Evolutionary conservation across 2,888 invertebrate species (phyloP).

Genomic region (Cactoblastis cactorum): DNA sequence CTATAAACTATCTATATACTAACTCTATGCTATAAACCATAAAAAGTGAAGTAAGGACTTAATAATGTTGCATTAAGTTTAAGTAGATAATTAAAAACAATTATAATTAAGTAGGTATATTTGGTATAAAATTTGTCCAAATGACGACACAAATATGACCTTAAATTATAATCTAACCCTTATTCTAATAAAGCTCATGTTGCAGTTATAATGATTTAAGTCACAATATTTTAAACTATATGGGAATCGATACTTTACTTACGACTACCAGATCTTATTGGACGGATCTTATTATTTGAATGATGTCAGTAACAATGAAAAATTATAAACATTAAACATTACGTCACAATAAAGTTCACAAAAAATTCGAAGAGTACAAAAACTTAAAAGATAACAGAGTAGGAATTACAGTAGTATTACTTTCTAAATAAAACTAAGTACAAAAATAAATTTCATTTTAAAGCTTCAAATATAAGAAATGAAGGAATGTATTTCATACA

Average conservation of each 20-base stretch:
- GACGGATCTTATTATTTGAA: constrained; percentile 2
- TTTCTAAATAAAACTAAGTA: constrained; percentile 9
- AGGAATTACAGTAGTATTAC: not conserved
- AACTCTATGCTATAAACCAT: no score
- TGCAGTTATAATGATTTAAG: constrained; percentile 39
- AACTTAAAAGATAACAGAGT: not conserved
- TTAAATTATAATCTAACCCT: constrained; percentile 33
- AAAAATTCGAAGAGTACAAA: not conserved
- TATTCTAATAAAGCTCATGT: constrained; percentile 66
- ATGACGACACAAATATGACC: constrained; percentile 51
- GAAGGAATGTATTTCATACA: constrained; percentile 49
- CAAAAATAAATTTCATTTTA: constrained; percentile 16
- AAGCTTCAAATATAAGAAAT: constrained; percentile 24
- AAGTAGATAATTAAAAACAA: constrained; percentile 18
- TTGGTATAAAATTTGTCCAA: constrained; percentile 72
- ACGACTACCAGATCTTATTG: constrained; percentile 8
- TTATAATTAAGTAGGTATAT: constrained; percentile 49
- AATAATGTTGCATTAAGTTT: constrained; percentile 18
- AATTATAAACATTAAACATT: constrained; percentile 32
- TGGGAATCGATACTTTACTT: not conserved
- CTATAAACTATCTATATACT: no score
- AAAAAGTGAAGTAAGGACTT: no score
- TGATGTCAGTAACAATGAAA: not conserved
- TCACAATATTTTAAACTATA: constrained; percentile 6
- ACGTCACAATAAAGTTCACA: constrained; percentile 19